Percentiles rank a stretch among this genome's conserved stretches.
Evolutionary conservation across 1,140 invertebrate genomes (phyloP).

Genomic region (Cardiocondyla obscurior): DNA sequence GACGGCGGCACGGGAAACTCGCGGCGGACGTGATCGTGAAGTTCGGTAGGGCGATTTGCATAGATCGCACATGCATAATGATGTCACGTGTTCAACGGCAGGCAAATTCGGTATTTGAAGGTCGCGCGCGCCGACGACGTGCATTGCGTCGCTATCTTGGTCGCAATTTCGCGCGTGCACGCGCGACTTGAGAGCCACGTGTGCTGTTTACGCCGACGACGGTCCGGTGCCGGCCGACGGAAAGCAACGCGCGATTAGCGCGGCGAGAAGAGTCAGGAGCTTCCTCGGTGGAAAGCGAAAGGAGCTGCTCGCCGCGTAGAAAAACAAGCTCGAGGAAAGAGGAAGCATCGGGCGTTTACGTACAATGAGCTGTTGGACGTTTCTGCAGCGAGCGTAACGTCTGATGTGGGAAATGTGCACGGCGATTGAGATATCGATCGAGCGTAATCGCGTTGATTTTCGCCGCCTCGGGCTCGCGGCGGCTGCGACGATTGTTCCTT

Average conservation of each 20-base stretch:
- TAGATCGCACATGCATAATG: constrained; percentile 63
- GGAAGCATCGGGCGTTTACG: not conserved
- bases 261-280: not conserved
- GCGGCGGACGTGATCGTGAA: not conserved
- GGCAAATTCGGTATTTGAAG: constrained; percentile 72
- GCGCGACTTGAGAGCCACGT: not conserved
- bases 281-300: not conserved
- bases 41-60: constrained; percentile 56
- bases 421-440: not conserved
- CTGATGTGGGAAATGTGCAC: too few relatives aligned
- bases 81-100: constrained; percentile 23
- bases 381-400: not conserved
- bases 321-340: not conserved
- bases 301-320: not conserved
- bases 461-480: not conserved
- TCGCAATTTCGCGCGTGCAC: constrained; percentile 28
- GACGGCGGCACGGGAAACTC: not conserved
- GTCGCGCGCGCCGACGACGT: constrained; percentile 50
- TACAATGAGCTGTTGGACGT: not conserved
- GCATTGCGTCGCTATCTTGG: constrained; percentile 54
- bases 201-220: not conserved
- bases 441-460: not conserved
- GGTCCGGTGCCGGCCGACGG: not conserved
- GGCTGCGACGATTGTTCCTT: constrained; percentile 2
- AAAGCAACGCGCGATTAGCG: not conserved